A percentile compares a stretch with the other conserved stretches of the same genome.
These are phyloP conservation scores for Pardalotus punctatus DNA, from an alignment of 2,113 vertebrate genomes.

Conservation along the genomic window DNA sequence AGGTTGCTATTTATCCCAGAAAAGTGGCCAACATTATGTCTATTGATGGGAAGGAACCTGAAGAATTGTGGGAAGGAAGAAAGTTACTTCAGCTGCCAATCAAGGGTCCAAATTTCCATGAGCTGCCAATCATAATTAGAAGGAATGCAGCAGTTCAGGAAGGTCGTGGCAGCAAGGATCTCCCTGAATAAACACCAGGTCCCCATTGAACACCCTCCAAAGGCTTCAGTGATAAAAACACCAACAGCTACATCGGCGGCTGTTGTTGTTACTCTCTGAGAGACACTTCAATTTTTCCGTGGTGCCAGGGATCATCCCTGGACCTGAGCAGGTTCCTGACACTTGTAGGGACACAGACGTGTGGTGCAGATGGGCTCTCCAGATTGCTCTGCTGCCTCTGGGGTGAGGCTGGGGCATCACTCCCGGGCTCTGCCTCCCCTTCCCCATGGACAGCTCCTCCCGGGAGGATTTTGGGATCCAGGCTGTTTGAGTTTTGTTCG, in stretches of 20 bases:
- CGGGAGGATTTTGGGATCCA: not conserved
- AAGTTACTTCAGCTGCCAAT: conserved; percentile 80
- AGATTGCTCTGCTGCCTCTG: not conserved
- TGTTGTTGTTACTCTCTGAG: not conserved
- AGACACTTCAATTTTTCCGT: accelerated
- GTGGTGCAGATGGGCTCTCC: not conserved
- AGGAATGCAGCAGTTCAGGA: conserved; percentile 78
- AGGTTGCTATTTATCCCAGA: conserved; percentile 78
- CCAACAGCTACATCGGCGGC: not conserved
- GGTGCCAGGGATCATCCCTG: not conserved
- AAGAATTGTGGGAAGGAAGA: conserved; percentile 83
- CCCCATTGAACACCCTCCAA: conserved; percentile 49
- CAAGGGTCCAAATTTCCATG: conserved; percentile 79
- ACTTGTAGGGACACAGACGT: not conserved
- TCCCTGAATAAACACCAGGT: conserved; percentile 74
- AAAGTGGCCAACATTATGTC: conserved; percentile 82
- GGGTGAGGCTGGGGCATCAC: accelerated
- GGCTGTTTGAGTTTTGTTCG: not conserved
- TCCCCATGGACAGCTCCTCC: not conserved
- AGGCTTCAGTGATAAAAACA: not conserved
- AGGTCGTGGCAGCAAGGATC: conserved; percentile 75
- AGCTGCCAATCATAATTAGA: conserved; percentile 81
- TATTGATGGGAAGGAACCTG: conserved; percentile 80
- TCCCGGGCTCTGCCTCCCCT: not conserved
- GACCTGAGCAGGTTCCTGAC: not conserved